phyloP scores from a whole-genome alignment of 2,113 vertebrate genomes.

The Cebidichthys violaceus region DNA sequence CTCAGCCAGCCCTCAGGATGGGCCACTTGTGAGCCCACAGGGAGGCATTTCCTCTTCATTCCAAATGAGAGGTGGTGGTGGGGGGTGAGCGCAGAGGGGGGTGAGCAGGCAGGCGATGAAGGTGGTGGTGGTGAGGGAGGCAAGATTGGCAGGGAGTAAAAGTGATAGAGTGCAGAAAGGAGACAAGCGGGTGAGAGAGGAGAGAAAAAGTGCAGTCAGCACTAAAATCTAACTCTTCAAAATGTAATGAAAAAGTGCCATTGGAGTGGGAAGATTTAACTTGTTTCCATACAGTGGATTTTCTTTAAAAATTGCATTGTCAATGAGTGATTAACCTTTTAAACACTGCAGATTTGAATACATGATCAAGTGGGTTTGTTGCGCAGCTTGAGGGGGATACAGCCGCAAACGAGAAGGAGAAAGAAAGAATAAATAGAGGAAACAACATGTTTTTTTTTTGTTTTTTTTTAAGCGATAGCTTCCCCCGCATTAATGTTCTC shows the following conservation, averaged over 20 bases:
- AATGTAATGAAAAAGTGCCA: slow-evolving; percentile 56
- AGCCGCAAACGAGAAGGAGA: neutral
- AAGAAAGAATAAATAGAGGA: neutral
- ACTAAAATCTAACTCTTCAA: slow-evolving; percentile 43
- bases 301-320: slow-evolving; percentile 43
- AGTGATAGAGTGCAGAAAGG: slow-evolving; percentile 57
- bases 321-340: slow-evolving; percentile 37
- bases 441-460: neutral
- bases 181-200: slow-evolving; percentile 44
- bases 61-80: slow-evolving; percentile 72
- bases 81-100: slow-evolving; percentile 2
- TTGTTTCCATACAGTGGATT: slow-evolving; percentile 43
- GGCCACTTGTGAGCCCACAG: slow-evolving; percentile 77
- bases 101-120: slow-evolving; percentile 28
- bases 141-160: slow-evolving; percentile 60
- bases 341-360: slow-evolving; percentile 16
- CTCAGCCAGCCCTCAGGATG: slow-evolving; percentile 79
- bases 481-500: neutral
- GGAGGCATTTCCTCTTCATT: slow-evolving; percentile 78
- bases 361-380: slow-evolving; percentile 9
- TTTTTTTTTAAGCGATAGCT: neutral
- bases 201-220: slow-evolving; percentile 60
- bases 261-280: slow-evolving; percentile 31
- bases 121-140: slow-evolving; percentile 43
- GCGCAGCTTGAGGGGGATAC: slow-evolving; percentile 15